phyloP scores from a whole-genome alignment of 2,888 invertebrate genomes.

The Polymixis lichenea region DNA sequence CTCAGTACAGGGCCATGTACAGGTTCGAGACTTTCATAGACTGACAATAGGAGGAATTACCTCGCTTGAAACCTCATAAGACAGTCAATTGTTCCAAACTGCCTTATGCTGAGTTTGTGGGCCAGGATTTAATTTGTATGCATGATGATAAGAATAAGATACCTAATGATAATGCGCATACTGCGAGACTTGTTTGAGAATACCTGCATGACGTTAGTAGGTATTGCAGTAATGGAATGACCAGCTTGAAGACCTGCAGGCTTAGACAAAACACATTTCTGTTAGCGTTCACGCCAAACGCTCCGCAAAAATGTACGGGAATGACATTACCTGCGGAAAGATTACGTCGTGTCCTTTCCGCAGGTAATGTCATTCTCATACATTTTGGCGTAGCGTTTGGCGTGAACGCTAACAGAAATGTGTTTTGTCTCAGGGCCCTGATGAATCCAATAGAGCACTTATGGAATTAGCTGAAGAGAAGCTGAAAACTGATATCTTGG shows the following conservation, averaged over 20 bases:
- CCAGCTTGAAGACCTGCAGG: not conserved
- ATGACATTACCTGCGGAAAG: too few species aligned
- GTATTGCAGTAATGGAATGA: not conserved
- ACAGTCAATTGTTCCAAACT: not conserved
- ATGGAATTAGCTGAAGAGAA: not conserved
- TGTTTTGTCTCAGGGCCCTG: too few species aligned
- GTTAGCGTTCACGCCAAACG: too few species aligned
- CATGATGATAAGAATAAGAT: not conserved
- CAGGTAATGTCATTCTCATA: too few species aligned
- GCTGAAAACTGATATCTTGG: not conserved
- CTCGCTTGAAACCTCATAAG: not conserved
- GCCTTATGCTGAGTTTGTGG: not conserved
- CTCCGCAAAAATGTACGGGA: too few species aligned
- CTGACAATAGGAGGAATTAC: not conserved
- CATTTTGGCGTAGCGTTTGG: too few species aligned
- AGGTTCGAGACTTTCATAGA: not conserved
- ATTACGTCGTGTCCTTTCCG: too few species aligned
- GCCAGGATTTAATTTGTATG: not conserved
- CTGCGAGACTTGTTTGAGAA: not conserved
- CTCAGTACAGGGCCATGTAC: not conserved
- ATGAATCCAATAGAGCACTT: not conserved
- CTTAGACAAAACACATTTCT: too few species aligned
- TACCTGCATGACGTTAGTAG: not conserved
- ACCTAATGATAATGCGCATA: not conserved
- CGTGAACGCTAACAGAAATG: too few species aligned